Evolutionary conservation across 92 coral and sea anemone genomes (phyloP), one percentile per base, ranked within the genome.

Genomic region (Umimayanthus kanabou): DNA sequence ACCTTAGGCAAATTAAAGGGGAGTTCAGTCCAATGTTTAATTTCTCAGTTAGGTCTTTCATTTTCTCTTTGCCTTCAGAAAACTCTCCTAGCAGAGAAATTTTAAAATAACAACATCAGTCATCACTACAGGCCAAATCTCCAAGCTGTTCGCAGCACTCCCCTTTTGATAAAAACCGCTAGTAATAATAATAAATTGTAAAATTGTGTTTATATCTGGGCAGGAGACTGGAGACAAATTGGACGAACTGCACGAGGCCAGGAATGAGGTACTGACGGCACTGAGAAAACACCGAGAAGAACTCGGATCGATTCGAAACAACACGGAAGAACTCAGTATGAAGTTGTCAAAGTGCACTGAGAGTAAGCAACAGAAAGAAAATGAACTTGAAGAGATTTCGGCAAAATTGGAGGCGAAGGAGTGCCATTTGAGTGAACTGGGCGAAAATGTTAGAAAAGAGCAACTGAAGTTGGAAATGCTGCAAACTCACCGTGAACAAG

Each of bases 261-360:
- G 98, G 73, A 91, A 93, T 88, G 92, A 94, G 71, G 90, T 88
- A 9, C 78, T 94, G 73, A 71, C 89, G 1, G 92, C 98, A 23
- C 88, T 94, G 39, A 91, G 91, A 70, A 91, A 88, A 80, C 94
- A 94, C 55, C 90, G 98, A 4, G 98, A 91, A 84, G 98, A 89
- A 78, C 92, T 94, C 18, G 82, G 86, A 9, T 53, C 30, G 33
- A 76, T 88, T 28, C 89, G 98, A 75, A 88, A 86, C 42, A 93
- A 66, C 82, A 85, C 88, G 11, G 89, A 88, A 58, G 94, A 89
- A 70, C 64, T 82, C 28, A 61, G 85, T 55, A 91, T 40, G 76
- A 91, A 93, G 90, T 57, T 90, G 73, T 79, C 61, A 20, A 84
- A 86, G 79, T 79, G 67, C 20, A 89, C 90, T 39, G 87, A 89